These are phyloP conservation scores for Phalanger gymnotis DNA, from an alignment of 2,797 vertebrate genomes.

Conservation along the genomic window DNA sequence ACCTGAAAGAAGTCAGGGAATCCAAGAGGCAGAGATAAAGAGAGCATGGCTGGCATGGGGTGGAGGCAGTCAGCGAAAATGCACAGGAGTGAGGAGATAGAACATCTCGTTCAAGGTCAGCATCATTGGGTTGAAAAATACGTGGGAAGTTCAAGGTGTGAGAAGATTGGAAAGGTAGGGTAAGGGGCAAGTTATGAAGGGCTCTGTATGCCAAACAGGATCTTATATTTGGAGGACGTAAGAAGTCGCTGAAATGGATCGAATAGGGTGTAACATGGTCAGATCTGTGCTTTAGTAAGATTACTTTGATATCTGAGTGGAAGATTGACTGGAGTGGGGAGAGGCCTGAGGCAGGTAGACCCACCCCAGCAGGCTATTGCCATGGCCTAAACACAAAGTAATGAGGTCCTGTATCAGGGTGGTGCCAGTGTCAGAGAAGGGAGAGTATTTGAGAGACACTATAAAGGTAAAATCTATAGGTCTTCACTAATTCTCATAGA, in stretches of 20 bases:
- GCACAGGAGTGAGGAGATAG: background rate
- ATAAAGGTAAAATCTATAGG: background rate
- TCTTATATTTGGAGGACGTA: background rate
- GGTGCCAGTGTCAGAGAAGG: background rate
- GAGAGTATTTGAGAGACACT: background rate
- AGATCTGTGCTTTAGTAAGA: background rate
- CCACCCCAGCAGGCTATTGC: background rate
- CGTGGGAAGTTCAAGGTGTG: background rate
- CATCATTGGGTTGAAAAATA: background rate
- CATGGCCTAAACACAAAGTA: background rate
- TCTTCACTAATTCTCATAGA: background rate
- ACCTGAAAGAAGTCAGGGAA: background rate
- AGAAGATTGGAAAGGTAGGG: background rate
- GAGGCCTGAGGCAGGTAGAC: background rate
- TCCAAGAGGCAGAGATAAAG: background rate
- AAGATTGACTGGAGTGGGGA: background rate
- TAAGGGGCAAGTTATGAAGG: background rate
- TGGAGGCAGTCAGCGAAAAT: background rate
- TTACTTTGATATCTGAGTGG: background rate
- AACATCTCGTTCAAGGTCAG: background rate
- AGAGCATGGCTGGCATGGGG: background rate
- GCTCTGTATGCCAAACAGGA: background rate
- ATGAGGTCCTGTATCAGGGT: background rate
- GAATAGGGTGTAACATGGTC: no score
- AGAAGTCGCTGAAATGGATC: background rate